phyloP scores from a whole-genome alignment of 2,113 vertebrate genomes.

The Panurus biarmicus region DNA sequence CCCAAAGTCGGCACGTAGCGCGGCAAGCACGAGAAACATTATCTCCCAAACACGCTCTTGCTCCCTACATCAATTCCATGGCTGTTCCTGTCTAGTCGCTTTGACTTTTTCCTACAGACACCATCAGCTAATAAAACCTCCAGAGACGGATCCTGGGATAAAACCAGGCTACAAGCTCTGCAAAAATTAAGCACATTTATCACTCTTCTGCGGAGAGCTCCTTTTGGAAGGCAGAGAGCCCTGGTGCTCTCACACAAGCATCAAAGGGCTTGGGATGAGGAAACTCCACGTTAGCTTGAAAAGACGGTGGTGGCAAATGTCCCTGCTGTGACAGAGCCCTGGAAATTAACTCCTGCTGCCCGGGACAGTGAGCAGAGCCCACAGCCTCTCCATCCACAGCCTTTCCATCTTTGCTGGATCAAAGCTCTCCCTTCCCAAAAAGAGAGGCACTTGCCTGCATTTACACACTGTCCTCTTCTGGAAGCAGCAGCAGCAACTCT shows the following conservation, averaged over 20 bases:
- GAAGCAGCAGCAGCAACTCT: neutral
- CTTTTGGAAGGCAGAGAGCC: neutral
- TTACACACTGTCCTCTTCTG: neutral
- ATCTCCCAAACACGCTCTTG: slow-evolving; percentile 39
- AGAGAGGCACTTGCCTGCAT: neutral
- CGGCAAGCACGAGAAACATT: neutral
- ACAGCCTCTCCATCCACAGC: neutral
- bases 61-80: slow-evolving; percentile 43
- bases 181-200: slow-evolving; percentile 61
- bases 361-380: rapidly evolving
- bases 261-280: neutral
- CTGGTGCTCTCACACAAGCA: neutral
- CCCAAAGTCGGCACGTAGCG: neutral
- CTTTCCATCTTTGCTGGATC: neutral
- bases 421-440: neutral
- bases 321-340: neutral
- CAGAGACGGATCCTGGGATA: slow-evolving; percentile 48
- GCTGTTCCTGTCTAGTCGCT: slow-evolving; percentile 43
- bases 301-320: rapidly evolving
- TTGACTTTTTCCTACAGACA: slow-evolving; percentile 54
- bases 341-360: neutral
- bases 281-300: neutral
- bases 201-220: neutral
- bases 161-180: slow-evolving; percentile 43
- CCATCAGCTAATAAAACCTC: slow-evolving; percentile 55